These are phyloP conservation scores for Rotaria sp. DNA, from an alignment of 2,888 invertebrate genomes.

Conservation along the genomic window DNA sequence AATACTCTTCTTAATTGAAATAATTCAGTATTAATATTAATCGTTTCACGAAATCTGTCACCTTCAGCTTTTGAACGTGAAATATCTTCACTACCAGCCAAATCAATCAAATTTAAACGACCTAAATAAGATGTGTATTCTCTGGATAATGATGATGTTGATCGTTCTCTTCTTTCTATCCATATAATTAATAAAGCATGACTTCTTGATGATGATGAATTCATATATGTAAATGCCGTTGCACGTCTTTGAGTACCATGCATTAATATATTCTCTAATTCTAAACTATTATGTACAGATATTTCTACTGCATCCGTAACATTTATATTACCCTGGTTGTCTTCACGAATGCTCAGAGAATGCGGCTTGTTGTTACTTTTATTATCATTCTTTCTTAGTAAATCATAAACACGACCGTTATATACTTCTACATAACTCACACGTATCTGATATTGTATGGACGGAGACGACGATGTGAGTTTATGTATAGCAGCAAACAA, in stretches of 20 bases:
- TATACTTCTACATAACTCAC: constrained; percentile 23
- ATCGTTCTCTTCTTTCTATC: constrained; percentile 22
- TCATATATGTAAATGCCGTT: constrained; percentile 18
- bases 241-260: neutral
- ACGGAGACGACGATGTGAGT: constrained; percentile 2
- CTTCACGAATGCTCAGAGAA: constrained; percentile 14
- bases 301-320: constrained; percentile 15
- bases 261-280: constrained; percentile 10
- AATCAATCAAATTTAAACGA: constrained; percentile 27
- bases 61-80: constrained; percentile 25
- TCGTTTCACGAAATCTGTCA: constrained; percentile 7
- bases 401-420: constrained; percentile 23
- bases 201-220: constrained; percentile 28
- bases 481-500: constrained; percentile 16
- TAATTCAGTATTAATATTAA: constrained; percentile 25
- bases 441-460: constrained; percentile 12
- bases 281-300: neutral
- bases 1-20: constrained; percentile 30
- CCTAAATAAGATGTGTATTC: constrained; percentile 23
- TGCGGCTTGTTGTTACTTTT: constrained; percentile 1
- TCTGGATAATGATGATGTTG: constrained; percentile 5
- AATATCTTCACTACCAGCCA: constrained; percentile 20
- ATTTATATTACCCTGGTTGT: constrained; percentile 19
- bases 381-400: neutral
- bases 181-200: constrained; percentile 22